Evolutionary conservation across 2,888 invertebrate species (phyloP), one percentile per base, ranked within the genome.

Genomic region (Hirudinaria manillensis): DNA sequence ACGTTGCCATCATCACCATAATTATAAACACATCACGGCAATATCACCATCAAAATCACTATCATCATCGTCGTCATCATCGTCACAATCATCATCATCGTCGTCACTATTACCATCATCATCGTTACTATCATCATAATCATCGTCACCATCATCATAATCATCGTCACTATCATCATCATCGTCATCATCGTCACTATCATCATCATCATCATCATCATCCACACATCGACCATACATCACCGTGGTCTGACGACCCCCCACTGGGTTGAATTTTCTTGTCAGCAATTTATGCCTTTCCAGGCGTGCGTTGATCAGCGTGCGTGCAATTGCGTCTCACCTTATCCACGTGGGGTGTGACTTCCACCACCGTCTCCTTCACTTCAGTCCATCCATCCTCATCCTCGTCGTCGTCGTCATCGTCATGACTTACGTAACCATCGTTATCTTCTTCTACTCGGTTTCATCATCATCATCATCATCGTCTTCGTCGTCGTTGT

Each of bases 271-370:
- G 29, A 61, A 61, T 61, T 61, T 61, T 61, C 61, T 27, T 61
- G 61, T 61, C 61, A 61, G 29, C 61, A 61, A 61, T 61, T 61
- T 16, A 61, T 61, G 61, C 19, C n/a, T 19, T 61, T 61, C 61
- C 29, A 61, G 21, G 29, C 61, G 61, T 61, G 61, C n/a, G 24
- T 27, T 61, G 61, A 27, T 27, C 61, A 61, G 61, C 61, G 21
- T 61, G 61, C 29, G 29, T 61, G 29, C 29, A 24, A 61, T 29
- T 61, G 24, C 29, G 24, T 16, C 61, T 27, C 61, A 24, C 61
- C 61, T 16, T 61, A 24, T 61, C 29, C 29, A 27, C 61, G 29
- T 61, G 24, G 29, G 24, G 24, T 61, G 29, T 27, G 24, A 27
- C 24, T 61, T 61, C 13, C 24, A 61, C 53, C 21, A 53, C n/a